These are phyloP conservation scores for Micoletzkya japonica DNA, from an alignment of 2,888 invertebrate genomes.

Conservation along the genomic window DNA sequence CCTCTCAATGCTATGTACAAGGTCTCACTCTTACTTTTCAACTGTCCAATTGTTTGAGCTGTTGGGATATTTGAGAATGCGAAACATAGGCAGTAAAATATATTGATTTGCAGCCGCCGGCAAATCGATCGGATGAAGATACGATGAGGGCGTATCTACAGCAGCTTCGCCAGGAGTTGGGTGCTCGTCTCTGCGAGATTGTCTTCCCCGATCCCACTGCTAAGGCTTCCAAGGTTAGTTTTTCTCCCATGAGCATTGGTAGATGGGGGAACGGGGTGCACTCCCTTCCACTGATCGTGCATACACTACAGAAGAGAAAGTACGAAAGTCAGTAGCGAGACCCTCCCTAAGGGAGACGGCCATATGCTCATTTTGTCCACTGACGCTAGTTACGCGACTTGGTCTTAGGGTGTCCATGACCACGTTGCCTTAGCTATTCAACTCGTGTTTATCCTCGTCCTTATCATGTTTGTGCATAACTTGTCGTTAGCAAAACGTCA, in stretches of 20 bases:
- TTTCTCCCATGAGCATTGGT: no score
- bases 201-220: conserved; percentile 82
- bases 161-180: conserved; percentile 93
- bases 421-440: background rate
- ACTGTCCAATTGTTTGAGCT: conserved; percentile 14
- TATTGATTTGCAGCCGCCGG: conserved; percentile 32
- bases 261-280: no score
- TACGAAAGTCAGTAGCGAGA: no score
- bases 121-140: conserved; percentile 70
- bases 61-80: conserved; percentile 2
- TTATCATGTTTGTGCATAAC: no score
- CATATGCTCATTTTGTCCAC: no score
- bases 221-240: conserved; percentile 89
- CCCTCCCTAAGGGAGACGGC: no score
- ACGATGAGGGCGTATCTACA: conserved; percentile 87
- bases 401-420: no score
- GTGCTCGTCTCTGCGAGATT: conserved; percentile 84
- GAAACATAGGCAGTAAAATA: background rate
- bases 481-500: no score
- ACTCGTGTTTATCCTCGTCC: background rate
- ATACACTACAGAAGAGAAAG: no score
- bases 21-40: conserved; percentile 18
- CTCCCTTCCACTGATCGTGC: no score
- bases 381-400: no score
- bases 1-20: conserved; percentile 91